Conservation (phyloP, 2,797 vertebrate genomes). For the Sebastes kiyomatsui region DNA sequence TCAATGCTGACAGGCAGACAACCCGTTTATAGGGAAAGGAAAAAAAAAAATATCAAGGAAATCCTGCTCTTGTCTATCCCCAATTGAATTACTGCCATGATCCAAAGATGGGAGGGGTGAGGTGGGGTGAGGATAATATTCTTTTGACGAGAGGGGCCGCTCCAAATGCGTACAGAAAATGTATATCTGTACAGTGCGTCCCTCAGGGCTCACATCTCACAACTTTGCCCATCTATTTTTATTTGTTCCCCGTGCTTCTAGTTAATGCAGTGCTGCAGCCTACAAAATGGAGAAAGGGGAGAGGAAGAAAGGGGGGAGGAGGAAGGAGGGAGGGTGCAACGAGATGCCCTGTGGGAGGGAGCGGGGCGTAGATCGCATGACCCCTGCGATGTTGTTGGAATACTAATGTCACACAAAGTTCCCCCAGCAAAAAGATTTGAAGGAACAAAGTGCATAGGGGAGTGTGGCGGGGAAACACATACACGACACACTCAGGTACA, state of each 20-base stretch:
- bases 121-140: conserved; percentile 54
- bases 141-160: conserved; percentile 70
- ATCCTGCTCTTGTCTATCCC: conserved; percentile 74
- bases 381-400: conserved; percentile 63
- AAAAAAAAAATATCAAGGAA: conserved; percentile 70
- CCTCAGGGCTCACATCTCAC: conserved; percentile 73
- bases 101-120: conserved; percentile 57
- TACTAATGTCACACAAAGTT: conserved; percentile 72
- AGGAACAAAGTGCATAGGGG: conserved; percentile 60
- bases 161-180: conserved; percentile 67
- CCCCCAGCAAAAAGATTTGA: conserved; percentile 35
- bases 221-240: conserved; percentile 78
- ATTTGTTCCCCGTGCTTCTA: conserved; percentile 74
- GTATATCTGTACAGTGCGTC: conserved; percentile 68
- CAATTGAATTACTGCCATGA: conserved; percentile 77
- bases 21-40: conserved; percentile 71
- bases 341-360: conserved; percentile 58
- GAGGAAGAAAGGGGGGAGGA: neutral
- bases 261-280: conserved; percentile 74
- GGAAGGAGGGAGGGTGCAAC: neutral
- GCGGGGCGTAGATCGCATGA: conserved; percentile 64
- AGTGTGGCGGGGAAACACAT: conserved; percentile 8
- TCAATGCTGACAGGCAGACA: conserved; percentile 80
- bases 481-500: neutral
- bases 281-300: conserved; percentile 56